Evolutionary conservation across 2,888 invertebrate genomes (phyloP), one percentile per base, ranked within the genome.

Genomic region (Mythimna lalbum): DNA sequence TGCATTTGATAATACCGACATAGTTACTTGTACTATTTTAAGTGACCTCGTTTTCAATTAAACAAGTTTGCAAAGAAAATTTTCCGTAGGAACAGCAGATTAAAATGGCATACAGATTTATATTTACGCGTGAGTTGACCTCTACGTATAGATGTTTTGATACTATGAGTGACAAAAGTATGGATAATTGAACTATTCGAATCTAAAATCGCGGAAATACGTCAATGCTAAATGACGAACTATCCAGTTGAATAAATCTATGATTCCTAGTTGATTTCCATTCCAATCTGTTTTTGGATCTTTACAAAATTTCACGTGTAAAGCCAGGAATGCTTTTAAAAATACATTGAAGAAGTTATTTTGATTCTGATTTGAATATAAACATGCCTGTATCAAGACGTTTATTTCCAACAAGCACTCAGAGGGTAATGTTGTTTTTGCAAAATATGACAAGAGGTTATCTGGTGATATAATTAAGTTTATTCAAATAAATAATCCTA

Each of bases 1-100:
- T 76, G 82, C 80, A 85, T 76, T 80, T 76, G 79, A 87, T 84
- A 83, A 73, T 69, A 36, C 74, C 74, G 73, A 69, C 74, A 75
- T 71, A 78, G 72, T 69, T 76, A 76, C 74, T 69, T 52, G 76
- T 68, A 69, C 75, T 82, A 76, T 82, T 81, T 81, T 73, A 74
- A 73, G 53, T 71, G 83, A 80, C 85, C 85, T 82, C 77, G 65
- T 80, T 84, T 72, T 65, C 60, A 73, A 61, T 66, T 4, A 65
- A 69, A 64, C 49, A 39, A 60, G 71, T 76, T 72, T 63, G 69
- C 56, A 69, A 69, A 73, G 76, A 74, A 74, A 76, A 70, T 75
- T 75, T 80, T 80, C 81, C 68, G 23, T 59, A 64, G 55, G 52
- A 55, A 36, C 6, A 43, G 49, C 61, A 65, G 61, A 72, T 64